Base-by-base conservation (phyloP, 2,888 invertebrate genomes). In the Saturnia pavonia region DNA sequence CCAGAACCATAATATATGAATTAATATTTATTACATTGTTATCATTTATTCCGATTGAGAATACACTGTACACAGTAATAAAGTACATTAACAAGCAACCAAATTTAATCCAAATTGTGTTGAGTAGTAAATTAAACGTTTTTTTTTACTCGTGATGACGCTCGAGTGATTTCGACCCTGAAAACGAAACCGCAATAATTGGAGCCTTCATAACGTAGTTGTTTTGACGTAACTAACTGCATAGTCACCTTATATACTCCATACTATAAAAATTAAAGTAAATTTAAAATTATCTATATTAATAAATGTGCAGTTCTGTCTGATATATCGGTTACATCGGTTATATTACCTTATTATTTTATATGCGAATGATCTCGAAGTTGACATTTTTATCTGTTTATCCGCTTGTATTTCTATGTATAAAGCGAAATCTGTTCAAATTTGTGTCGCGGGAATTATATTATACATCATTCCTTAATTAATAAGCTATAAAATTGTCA, bases 101-200 rank as follows among this genome's bases (percentile, higher is more conserved):
- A 54, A 63, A 42, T n/a, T n/a, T n/a, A n/a, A n/a, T 70, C 43
- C 51, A 71, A 67, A 70, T 67, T 69, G 80, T 80, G 81, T 82
- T 82, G 78, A 82, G 77, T 78, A 78, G 78, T 81, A 80, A 82
- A 85, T 82, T 84, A 84, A 85, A 83, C 84, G 86, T 80, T 79
- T 85, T 88, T 88, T 34, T 86, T 87, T 83, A 78, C 75, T 77
- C 70, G 78, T 75, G 78, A 77, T 72, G 75, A 78, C 83, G 85
- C 82, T 85, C 80, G 86, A 87, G 87, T 86, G 84, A 86, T 82
- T 85, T 82, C 82, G 81, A 76, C 80, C 80, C 79, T 81, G 80
- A 79, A 78, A 81, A 79, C 81, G 78, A 78, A 83, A 77, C 83
- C 65, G 34, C 65, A 65, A 65, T 65, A 60, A 60, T 60, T 60